These are phyloP conservation scores for Pomacea maculata DNA, from an alignment of 1,140 invertebrate genomes.

Conservation along the genomic window DNA sequence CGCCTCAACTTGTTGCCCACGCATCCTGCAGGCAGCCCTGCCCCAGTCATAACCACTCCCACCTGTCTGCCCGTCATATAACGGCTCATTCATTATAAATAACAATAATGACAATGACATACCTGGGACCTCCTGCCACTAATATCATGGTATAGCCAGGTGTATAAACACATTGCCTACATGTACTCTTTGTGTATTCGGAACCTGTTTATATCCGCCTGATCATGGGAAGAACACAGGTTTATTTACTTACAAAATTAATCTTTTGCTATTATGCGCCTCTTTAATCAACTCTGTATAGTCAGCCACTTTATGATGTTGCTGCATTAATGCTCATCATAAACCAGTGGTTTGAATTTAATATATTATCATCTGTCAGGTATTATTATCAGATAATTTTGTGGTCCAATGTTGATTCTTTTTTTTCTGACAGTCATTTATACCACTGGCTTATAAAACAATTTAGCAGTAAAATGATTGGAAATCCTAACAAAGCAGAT, in stretches of 20 bases:
- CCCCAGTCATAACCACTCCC: slow-evolving; percentile 4
- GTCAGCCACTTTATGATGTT: no score
- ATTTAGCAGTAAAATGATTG: no score
- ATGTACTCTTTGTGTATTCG: no score
- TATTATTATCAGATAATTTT: neutral
- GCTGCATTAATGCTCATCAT: no score
- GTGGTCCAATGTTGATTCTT: no score
- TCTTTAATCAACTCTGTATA: neutral
- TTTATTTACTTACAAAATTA: slow-evolving; percentile 1
- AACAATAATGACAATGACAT: neutral
- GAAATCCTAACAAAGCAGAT: no score
- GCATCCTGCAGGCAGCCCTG: slow-evolving; percentile 8
- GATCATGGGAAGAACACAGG: no score
- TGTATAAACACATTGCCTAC: no score
- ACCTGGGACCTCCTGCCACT: neutral
- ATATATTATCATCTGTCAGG: neutral
- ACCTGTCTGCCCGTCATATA: neutral
- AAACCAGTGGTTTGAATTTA: neutral
- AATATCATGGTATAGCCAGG: no score
- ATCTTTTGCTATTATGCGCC: slow-evolving; percentile 1
- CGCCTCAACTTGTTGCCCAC: slow-evolving; percentile 5
- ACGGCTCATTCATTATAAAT: neutral
- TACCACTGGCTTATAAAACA: no score
- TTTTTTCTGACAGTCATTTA: no score
- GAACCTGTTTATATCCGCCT: no score